A percentile compares a stretch with the other conserved stretches of the same genome.
Conservation (phyloP, 1,140 invertebrate species). For the Hyphantria cunea region DNA sequence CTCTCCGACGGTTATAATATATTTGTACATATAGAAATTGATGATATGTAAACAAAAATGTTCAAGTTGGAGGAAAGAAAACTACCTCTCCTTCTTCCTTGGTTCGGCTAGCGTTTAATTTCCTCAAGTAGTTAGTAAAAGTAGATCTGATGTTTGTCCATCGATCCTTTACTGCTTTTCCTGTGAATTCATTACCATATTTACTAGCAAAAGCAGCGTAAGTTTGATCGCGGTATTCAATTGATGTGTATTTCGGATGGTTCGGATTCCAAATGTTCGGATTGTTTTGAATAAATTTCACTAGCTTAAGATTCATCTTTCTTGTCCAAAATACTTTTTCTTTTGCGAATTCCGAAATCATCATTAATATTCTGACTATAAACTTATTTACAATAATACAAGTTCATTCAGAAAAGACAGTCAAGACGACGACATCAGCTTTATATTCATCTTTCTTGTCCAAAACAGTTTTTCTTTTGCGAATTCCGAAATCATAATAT, state of each 20-base stretch:
- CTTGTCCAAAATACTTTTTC: constrained; percentile 75
- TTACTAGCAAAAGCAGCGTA: constrained; percentile 68
- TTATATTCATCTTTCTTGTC: constrained; percentile 73
- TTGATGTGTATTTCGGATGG: constrained; percentile 71
- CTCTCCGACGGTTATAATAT: too few relatives aligned
- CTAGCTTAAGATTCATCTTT: constrained; percentile 73
- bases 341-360: constrained; percentile 73
- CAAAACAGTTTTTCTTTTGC: constrained; percentile 75
- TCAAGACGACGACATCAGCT: too few relatives aligned
- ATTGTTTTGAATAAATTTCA: constrained; percentile 67
- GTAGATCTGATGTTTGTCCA: constrained; percentile 76
- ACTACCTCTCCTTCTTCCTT: constrained; percentile 53
- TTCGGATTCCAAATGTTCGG: constrained; percentile 75
- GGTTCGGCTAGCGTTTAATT: constrained; percentile 56
- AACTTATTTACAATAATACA: too few relatives aligned
- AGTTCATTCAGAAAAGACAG: too few relatives aligned
- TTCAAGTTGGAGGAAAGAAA: neutral
- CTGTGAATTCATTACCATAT: constrained; percentile 69
- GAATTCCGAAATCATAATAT: constrained; percentile 66
- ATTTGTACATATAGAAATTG: too few relatives aligned
- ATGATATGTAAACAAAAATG: too few relatives aligned
- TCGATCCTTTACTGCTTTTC: constrained; percentile 69
- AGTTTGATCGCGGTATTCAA: constrained; percentile 54
- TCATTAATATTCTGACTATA: too few relatives aligned
- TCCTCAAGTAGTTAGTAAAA: constrained; percentile 69